These are phyloP conservation scores for Chydorus sphaericus DNA, from an alignment of 2,888 invertebrate species.

Conservation along the genomic window DNA sequence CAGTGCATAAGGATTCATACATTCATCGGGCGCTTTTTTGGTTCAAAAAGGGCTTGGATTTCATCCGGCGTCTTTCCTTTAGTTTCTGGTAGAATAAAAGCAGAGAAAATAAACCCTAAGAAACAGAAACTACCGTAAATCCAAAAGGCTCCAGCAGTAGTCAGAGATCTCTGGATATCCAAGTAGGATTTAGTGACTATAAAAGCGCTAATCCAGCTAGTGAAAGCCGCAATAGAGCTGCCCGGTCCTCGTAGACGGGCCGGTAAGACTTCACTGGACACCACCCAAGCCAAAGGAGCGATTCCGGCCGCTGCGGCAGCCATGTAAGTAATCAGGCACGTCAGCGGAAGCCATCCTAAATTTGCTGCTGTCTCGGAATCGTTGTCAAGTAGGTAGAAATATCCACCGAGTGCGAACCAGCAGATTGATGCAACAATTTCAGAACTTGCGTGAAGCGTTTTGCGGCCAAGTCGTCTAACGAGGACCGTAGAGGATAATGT, in stretches of 20 bases:
- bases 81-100: conserved; percentile 64
- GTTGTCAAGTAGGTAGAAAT: conserved; percentile 41
- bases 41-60: conserved; percentile 39
- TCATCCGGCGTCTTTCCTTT: conserved; percentile 64
- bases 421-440: conserved; percentile 54
- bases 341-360: conserved; percentile 55
- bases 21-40: too few species aligned
- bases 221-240: conserved; percentile 54
- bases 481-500: conserved; percentile 37
- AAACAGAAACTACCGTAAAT: conserved; percentile 54
- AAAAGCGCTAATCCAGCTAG: conserved; percentile 62
- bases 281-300: conserved; percentile 73
- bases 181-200: conserved; percentile 27
- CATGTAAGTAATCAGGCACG: conserved; percentile 58
- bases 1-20: too few species aligned
- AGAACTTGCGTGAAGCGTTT: conserved; percentile 59
- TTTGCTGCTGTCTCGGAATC: conserved; percentile 16
- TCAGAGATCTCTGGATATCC: conserved; percentile 41
- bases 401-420: conserved; percentile 50
- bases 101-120: conserved; percentile 50
- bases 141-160: conserved; percentile 56
- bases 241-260: conserved; percentile 55
- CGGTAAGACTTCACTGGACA: conserved; percentile 62
- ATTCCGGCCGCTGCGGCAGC: conserved; percentile 64
- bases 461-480: conserved; percentile 65